Conservation (phyloP, 2,113 vertebrate genomes). For the Forbesichthys papilliferus region DNA sequence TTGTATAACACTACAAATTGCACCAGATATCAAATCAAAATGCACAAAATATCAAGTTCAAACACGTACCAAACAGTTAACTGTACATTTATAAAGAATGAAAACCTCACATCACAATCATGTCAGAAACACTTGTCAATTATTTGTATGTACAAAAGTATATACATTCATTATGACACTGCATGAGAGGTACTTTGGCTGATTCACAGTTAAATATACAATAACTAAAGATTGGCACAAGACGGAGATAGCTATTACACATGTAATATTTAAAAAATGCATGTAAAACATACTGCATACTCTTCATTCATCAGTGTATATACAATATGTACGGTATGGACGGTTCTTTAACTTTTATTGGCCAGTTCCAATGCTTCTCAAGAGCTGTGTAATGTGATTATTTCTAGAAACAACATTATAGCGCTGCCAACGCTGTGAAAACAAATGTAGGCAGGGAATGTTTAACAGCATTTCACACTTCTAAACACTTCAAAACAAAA, state of each 20-base stretch:
- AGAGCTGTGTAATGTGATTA: not conserved
- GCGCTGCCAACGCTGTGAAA: not conserved
- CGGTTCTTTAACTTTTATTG: not conserved
- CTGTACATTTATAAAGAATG: constrained; percentile 1
- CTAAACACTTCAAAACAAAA: constrained; percentile 16
- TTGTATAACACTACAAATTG: constrained; percentile 11
- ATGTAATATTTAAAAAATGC: not conserved
- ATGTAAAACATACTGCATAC: too few relatives aligned
- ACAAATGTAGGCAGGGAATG: constrained; percentile 12
- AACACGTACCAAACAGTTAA: constrained; percentile 18
- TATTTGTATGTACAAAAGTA: constrained; percentile 8
- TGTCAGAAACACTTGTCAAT: not conserved
- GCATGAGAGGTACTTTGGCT: constrained; percentile 35
- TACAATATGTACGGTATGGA: not conserved
- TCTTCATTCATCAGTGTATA: too few relatives aligned
- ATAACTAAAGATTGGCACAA: constrained; percentile 13
- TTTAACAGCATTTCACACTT: constrained; percentile 41
- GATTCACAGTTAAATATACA: constrained; percentile 17
- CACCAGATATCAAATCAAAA: constrained; percentile 15
- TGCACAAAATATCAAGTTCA: constrained; percentile 53
- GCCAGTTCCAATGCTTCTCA: constrained; percentile 5
- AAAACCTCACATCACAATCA: constrained; percentile 24
- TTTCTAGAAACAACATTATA: constrained; percentile 15
- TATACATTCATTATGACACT: constrained; percentile 49
- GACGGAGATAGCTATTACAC: not conserved